A percentile compares a stretch with the other conserved stretches of the same genome.
Evolutionary conservation across 2,113 vertebrate species (phyloP).

Genomic region (Urocolius indicus): DNA sequence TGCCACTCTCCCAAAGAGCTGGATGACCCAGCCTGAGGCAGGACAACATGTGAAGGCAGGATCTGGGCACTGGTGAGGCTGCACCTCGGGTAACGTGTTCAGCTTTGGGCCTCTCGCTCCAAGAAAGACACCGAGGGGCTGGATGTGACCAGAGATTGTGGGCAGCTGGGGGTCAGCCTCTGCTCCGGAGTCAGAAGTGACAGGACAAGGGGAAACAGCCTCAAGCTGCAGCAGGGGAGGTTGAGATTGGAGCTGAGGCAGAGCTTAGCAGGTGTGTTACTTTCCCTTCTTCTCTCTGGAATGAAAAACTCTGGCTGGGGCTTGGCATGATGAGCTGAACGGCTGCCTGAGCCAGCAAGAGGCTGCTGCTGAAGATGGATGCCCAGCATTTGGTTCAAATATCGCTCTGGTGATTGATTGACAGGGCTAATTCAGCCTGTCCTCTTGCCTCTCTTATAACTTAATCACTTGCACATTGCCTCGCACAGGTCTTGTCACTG

Average conservation of each 20-base stretch:
- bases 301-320: not conserved
- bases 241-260: not conserved
- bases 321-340: not conserved
- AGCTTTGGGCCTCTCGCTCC: no score
- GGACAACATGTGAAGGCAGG: not conserved
- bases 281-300: not conserved
- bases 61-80: not conserved
- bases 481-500: not conserved
- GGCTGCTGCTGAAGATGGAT: conserved; percentile 13
- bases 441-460: conserved; percentile 27
- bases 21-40: not conserved
- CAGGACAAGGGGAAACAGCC: no score
- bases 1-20: not conserved
- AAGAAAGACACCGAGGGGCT: not conserved
- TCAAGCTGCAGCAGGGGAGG: no score
- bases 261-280: not conserved
- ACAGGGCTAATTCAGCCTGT: conserved; percentile 54
- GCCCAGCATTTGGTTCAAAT: conserved; percentile 63
- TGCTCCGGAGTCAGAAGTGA: no score
- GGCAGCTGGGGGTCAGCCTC: rapidly evolving
- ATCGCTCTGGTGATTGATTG: conserved; percentile 2
- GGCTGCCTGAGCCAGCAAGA: not conserved
- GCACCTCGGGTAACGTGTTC: not conserved
- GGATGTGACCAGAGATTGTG: no score
- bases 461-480: conserved; percentile 59